A percentile compares a stretch with the other conserved stretches of the same genome.
phyloP scores from a whole-genome alignment of 1,140 invertebrate species.

The Ridgeia piscesae region DNA sequence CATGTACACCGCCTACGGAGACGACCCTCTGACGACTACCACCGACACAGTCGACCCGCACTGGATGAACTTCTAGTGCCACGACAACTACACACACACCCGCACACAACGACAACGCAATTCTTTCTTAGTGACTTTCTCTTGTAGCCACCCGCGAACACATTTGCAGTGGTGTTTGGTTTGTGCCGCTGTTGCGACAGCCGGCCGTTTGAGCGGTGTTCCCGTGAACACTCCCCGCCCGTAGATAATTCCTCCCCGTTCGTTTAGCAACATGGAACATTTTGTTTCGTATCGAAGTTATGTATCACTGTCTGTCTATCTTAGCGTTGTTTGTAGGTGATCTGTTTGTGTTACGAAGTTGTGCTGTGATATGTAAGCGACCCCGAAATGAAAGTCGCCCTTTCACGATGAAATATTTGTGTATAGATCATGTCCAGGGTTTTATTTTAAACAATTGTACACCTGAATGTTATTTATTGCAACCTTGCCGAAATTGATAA shows the following conservation, averaged over 20 bases:
- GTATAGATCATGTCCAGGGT: background rate
- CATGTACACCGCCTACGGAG: constrained; percentile 23
- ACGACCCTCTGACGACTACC: constrained; percentile 29
- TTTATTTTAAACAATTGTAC: background rate
- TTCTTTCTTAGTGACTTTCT: background rate
- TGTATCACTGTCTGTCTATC: background rate
- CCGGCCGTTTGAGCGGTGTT: background rate
- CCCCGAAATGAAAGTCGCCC: background rate
- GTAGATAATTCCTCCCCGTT: background rate
- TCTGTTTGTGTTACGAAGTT: background rate
- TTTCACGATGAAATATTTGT: background rate
- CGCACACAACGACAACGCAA: constrained; percentile 3
- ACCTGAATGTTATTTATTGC: background rate
- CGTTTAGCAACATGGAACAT: background rate
- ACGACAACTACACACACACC: background rate
- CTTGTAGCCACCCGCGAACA: background rate
- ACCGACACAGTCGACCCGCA: constrained; percentile 20
- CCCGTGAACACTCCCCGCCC: background rate
- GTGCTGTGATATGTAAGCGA: background rate
- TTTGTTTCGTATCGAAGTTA: background rate
- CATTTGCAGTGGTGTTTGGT: background rate
- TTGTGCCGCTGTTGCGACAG: background rate
- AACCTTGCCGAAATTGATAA: background rate
- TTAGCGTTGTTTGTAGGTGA: background rate
- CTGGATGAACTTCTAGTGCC: constrained; percentile 12